Evolutionary conservation across 2,888 invertebrate species (phyloP), one percentile per base, ranked within the genome.

Genomic region (Rhorus exstirpatorius): DNA sequence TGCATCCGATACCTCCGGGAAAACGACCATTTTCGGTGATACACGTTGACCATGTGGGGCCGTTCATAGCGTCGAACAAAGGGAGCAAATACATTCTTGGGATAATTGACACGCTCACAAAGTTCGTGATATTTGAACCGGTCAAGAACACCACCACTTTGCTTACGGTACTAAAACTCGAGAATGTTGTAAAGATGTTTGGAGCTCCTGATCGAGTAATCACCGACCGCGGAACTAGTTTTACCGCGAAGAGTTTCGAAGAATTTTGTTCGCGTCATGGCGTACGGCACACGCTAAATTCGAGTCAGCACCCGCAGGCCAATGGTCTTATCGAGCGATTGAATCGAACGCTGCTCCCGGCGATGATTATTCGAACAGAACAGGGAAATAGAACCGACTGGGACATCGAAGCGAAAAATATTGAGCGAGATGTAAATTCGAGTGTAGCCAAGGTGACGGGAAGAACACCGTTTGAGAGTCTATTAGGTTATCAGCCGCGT

Each of bases 1-100:
- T 88, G 26, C 83, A 88, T 63, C 84, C 85, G n/a, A 83, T 87
- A 6, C 79, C 83, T 1, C 83, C 83, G 6, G 87, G 82, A 14
- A 49, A 41, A 19, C 38, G 83, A 44, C 86, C 86, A 0, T 86
- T 87, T 61, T 74, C 26, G 0, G 63, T 82, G 3, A 44, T 86
- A 0, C 83, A 86, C 51, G 17, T 85, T 3, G 85, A 86, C 24
- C 86, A 86, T 53, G 31, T 85, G 0, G 85, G 85, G 44, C 85
- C 86, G 4, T 83, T 83, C 19, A 46, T 84, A 7, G 79, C 79
- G 0, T 79, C 71, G 6, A 41, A n/a, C 10, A 74, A 24, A 74
- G 70, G 38, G 10, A 53, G 83, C 49, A 80, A 79, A 65, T 80
- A 85, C 38, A 6, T 87, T 1, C 74, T 87, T 1, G 84, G 78